phyloP scores from a whole-genome alignment of 2,113 vertebrate genomes.

The Serinus canaria region DNA sequence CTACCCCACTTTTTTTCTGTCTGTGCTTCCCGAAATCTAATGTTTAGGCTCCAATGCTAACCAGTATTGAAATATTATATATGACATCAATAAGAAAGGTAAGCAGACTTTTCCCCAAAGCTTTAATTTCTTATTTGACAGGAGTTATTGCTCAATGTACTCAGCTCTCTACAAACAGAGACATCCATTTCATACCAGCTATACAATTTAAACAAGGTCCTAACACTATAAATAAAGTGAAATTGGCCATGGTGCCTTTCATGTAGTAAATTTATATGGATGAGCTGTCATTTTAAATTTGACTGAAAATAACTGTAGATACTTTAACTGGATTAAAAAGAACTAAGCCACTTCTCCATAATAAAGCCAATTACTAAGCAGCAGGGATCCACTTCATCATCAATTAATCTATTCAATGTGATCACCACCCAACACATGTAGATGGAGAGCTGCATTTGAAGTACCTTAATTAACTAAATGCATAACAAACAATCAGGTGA shows the following conservation, averaged over 20 bases:
- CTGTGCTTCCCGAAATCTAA: neutral
- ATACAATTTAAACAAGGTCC: neutral
- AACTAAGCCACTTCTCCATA: slow-evolving; percentile 42
- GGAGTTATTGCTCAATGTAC: neutral
- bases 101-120: neutral
- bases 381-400: slow-evolving; percentile 49
- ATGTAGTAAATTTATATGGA: slow-evolving; percentile 25
- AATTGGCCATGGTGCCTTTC: slow-evolving; percentile 28
- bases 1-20: neutral
- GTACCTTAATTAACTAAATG: slow-evolving; percentile 22
- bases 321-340: slow-evolving; percentile 65
- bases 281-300: slow-evolving; percentile 65
- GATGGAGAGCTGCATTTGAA: slow-evolving; percentile 18
- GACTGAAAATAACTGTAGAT: slow-evolving; percentile 63
- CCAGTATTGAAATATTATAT: neutral
- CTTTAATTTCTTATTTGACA: neutral
- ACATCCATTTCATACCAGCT: neutral
- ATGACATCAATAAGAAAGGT: neutral
- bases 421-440: slow-evolving; percentile 21
- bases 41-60: neutral
- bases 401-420: slow-evolving; percentile 47
- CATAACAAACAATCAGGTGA: neutral
- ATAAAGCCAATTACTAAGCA: slow-evolving; percentile 67
- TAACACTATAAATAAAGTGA: slow-evolving; percentile 21
- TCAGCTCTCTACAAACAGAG: neutral